A percentile compares a stretch with the other conserved stretches of the same genome.
phyloP scores from a whole-genome alignment of 2,888 invertebrate genomes.

The Aromia moschata region DNA sequence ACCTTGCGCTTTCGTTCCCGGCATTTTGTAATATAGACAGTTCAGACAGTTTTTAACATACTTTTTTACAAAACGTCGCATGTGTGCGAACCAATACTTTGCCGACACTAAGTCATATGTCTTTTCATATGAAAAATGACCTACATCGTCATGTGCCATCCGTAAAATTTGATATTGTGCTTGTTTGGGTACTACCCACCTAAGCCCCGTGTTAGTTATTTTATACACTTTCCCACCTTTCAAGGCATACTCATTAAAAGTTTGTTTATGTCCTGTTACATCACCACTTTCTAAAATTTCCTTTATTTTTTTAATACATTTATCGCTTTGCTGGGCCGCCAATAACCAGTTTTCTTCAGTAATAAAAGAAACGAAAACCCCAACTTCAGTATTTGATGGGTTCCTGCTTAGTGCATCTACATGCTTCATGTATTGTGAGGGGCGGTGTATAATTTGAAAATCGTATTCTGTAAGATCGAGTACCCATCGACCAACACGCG shows the following conservation, averaged over 20 bases:
- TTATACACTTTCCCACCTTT: conserved; percentile 1
- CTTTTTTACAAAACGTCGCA: conserved; percentile 22
- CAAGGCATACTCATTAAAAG: conserved; percentile 7
- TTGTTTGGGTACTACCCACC: background rate
- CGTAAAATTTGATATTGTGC: background rate
- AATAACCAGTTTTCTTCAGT: conserved; percentile 3
- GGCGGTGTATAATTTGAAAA: background rate
- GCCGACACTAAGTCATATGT: background rate
- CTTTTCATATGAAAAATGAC: background rate
- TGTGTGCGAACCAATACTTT: background rate
- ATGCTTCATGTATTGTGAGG: conserved; percentile 1
- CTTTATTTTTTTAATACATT: background rate
- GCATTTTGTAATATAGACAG: conserved; percentile 28
- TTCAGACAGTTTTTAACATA: conserved; percentile 26
- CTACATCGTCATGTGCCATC: background rate
- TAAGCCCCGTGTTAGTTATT: background rate
- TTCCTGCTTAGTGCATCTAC: conserved; percentile 5
- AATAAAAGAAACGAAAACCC: background rate
- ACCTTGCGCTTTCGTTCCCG: conserved; percentile 27
- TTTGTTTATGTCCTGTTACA: background rate
- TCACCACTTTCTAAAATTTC: background rate
- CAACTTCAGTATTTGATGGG: background rate
- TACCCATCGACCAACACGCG: conserved; percentile 6
- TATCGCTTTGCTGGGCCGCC: background rate
- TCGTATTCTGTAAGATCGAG: conserved; percentile 3